Evolutionary conservation across 2,888 invertebrate genomes (phyloP).

Genomic region (Pachliopta kotzebuea): DNA sequence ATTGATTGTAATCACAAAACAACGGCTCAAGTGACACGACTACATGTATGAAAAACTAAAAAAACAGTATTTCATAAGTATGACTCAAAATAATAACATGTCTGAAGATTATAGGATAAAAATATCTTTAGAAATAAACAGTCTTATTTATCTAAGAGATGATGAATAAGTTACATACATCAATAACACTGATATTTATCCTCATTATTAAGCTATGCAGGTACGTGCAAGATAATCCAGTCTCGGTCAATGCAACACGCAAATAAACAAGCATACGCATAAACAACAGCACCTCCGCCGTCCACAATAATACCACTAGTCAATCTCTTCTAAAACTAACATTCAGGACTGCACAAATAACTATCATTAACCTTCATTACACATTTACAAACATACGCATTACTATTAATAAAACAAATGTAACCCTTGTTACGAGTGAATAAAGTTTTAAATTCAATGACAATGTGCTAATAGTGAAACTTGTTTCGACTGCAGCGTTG

Average conservation of each 20-base stretch:
- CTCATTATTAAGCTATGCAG: slow-evolving; percentile 24
- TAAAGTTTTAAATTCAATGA: slow-evolving; percentile 10
- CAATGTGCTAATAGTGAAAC: not conserved
- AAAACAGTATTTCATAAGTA: not conserved
- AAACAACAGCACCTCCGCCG: slow-evolving; percentile 11
- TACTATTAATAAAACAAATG: not conserved
- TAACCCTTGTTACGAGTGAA: not conserved
- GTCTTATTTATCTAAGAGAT: not conserved
- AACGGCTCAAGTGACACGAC: slow-evolving; percentile 1
- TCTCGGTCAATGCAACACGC: slow-evolving; percentile 11
- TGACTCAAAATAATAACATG: not conserved
- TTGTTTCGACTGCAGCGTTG: not conserved
- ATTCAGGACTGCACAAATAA: slow-evolving; percentile 30
- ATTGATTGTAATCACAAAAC: slow-evolving; percentile 24
- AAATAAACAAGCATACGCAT: slow-evolving; percentile 18
- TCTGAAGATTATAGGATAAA: not conserved
- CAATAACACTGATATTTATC: slow-evolving; percentile 11
- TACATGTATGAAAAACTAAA: slow-evolving; percentile 7
- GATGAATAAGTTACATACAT: not conserved
- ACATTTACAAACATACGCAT: slow-evolving; percentile 14
- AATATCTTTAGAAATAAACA: not conserved
- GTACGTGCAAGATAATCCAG: slow-evolving; percentile 26
- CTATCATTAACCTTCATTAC: slow-evolving; percentile 29
- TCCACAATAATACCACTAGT: slow-evolving; percentile 21
- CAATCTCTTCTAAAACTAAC: slow-evolving; percentile 30